Conservation (phyloP, 2,797 vertebrate species). For the Rhadinocentrus ornatus region DNA sequence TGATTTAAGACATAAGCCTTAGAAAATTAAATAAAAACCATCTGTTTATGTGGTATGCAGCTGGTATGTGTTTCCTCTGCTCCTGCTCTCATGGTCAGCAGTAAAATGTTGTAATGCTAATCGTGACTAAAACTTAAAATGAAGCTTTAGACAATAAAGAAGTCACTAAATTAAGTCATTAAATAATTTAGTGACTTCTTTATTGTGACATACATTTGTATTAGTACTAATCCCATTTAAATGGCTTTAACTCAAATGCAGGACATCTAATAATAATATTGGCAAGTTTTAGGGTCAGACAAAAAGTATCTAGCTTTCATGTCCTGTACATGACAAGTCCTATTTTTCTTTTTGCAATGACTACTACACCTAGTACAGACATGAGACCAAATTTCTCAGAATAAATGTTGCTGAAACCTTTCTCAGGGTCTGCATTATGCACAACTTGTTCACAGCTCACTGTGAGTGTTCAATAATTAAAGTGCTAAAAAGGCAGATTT, state of each 20-base stretch:
- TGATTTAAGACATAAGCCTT: not conserved
- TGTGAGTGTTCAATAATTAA: constrained; percentile 79
- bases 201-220: not conserved
- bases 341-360: constrained; percentile 23
- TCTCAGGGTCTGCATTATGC: constrained; percentile 76
- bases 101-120: too few species aligned
- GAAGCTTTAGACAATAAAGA: too few species aligned
- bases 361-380: constrained; percentile 17
- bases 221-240: constrained; percentile 24
- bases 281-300: not conserved
- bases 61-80: too few species aligned
- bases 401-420: constrained; percentile 60
- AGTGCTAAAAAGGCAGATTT: constrained; percentile 78
- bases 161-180: too few species aligned
- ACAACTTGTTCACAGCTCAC: constrained; percentile 72
- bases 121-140: too few species aligned
- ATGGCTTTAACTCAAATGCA: constrained; percentile 17
- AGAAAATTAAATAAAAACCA: not conserved
- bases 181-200: too few species aligned
- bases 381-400: constrained; percentile 43
- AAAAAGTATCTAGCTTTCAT: not conserved
- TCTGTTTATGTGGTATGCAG: not conserved
- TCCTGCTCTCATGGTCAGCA: too few species aligned
- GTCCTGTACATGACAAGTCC: not conserved
- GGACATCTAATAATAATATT: not conserved